Conservation (phyloP, 2,888 invertebrate genomes). For the Blastobasis lacticolella region DNA sequence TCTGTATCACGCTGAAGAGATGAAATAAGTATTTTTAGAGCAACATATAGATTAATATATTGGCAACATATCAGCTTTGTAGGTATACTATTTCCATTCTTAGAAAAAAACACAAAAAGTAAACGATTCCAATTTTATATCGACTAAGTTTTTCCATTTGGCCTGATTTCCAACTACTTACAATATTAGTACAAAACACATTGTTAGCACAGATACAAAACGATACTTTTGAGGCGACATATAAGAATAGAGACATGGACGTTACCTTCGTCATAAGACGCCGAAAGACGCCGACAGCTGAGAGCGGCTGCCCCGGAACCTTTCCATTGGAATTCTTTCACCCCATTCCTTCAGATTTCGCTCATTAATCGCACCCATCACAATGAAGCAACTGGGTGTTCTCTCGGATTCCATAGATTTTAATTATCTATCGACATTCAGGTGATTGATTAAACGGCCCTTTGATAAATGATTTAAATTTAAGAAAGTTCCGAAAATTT, state of each 20-base stretch:
- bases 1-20: too few species aligned
- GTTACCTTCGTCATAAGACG: not conserved
- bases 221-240: not conserved
- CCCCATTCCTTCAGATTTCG: constrained; percentile 18
- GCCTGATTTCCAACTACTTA: too few species aligned
- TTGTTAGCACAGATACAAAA: not conserved
- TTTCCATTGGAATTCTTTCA: constrained; percentile 13
- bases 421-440: not conserved
- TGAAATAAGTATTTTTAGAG: too few species aligned
- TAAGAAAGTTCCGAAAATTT: too few species aligned
- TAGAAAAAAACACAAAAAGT: too few species aligned
- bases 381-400: constrained; percentile 10
- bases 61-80: too few species aligned
- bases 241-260: not conserved
- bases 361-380: constrained; percentile 14
- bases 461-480: not conserved
- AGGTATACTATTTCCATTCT: too few species aligned
- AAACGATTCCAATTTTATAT: too few species aligned
- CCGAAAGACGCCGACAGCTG: not conserved
- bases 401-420: constrained; percentile 3
- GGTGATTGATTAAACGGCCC: not conserved
- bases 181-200: too few species aligned
- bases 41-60: too few species aligned
- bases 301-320: not conserved
- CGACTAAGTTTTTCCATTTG: too few species aligned